These are phyloP conservation scores for Ecdyonurus torrentis DNA, from an alignment of 2,888 invertebrate species.

Conservation along the genomic window DNA sequence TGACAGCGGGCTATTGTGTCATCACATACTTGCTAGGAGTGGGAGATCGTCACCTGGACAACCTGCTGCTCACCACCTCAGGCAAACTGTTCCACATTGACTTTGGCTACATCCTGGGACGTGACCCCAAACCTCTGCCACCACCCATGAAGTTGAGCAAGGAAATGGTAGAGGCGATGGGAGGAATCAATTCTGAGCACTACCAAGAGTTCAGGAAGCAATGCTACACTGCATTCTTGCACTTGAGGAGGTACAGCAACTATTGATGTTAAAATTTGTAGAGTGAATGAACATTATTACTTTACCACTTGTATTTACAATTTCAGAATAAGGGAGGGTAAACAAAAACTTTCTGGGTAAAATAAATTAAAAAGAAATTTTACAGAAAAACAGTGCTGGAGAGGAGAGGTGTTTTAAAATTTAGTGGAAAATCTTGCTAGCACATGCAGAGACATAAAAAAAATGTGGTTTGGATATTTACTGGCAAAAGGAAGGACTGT, in stretches of 20 bases:
- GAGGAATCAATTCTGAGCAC: constrained; percentile 75
- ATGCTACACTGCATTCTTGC: constrained; percentile 91
- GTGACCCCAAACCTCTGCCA: constrained; percentile 96
- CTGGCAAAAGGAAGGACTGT: no score
- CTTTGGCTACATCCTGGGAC: constrained; percentile 93
- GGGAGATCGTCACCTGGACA: constrained; percentile 95
- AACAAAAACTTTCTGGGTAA: no score
- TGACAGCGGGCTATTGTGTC: constrained; percentile 83
- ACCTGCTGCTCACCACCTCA: constrained; percentile 74
- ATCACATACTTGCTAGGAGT: constrained; percentile 96
- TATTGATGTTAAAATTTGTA: no score
- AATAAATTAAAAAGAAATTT: no score
- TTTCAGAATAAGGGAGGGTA: no score
- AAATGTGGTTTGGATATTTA: no score
- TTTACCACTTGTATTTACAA: no score
- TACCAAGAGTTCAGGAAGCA: constrained; percentile 88
- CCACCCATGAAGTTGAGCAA: constrained; percentile 98
- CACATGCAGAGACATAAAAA: no score
- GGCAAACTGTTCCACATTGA: constrained; percentile 95
- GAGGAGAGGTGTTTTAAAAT: no score
- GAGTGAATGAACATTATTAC: no score
- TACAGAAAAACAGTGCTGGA: no score
- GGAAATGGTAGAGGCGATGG: constrained; percentile 99
- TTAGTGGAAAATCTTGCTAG: no score
- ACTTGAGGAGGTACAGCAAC: constrained; percentile 76